Evolutionary conservation across 2,113 vertebrate species (phyloP).

Genomic region (Sakesphorus luctuosus): DNA sequence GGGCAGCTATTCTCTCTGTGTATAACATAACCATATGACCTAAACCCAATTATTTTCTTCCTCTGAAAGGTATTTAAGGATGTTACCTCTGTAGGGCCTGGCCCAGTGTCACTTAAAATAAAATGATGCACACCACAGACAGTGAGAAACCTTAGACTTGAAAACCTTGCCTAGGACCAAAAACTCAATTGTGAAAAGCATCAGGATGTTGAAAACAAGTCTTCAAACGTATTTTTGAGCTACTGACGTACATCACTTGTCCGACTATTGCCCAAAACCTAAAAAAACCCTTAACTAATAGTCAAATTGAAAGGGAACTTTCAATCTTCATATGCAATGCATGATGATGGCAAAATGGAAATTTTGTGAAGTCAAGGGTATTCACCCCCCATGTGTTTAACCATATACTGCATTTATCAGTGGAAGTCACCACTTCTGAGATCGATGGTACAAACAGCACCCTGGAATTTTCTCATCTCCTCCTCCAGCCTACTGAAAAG

Average conservation of each 20-base stretch:
- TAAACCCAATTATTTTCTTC: not conserved
- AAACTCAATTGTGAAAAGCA: not conserved
- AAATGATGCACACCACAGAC: fast-evolving
- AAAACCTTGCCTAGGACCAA: not conserved
- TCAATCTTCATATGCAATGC: not conserved
- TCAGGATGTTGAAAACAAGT: not conserved
- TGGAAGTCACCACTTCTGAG: not conserved
- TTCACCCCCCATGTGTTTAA: not conserved
- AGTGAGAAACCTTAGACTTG: not conserved
- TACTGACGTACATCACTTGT: not conserved
- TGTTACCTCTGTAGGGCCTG: not conserved
- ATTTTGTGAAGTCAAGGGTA: not conserved
- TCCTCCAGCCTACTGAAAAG: not conserved
- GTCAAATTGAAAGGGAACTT: not conserved
- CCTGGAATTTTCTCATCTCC: not conserved
- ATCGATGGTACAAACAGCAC: not conserved
- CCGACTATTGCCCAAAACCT: not conserved
- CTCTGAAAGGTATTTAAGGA: not conserved
- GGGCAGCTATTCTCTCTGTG: not conserved
- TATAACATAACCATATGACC: not conserved
- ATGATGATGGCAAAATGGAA: not conserved
- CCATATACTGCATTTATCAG: fast-evolving
- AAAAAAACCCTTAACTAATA: not conserved
- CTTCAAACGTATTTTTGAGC: not conserved
- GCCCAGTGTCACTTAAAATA: not conserved